Conservation (phyloP, 2,797 vertebrate species). For the Coilia nasus region DNA sequence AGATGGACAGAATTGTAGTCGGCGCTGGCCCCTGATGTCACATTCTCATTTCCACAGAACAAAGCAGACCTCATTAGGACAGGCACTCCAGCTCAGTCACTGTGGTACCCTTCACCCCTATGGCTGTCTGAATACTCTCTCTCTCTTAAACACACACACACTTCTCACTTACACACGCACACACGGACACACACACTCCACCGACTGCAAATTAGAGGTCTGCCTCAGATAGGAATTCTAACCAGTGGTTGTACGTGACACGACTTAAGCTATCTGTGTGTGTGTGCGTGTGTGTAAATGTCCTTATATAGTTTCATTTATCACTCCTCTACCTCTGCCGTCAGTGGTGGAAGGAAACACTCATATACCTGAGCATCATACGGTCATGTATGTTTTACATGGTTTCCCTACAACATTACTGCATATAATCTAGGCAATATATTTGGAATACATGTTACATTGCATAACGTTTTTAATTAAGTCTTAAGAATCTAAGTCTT, state of each 20-base stretch:
- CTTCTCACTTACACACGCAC: not conserved
- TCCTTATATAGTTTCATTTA: not conserved
- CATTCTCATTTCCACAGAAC: not conserved
- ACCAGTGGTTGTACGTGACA: not conserved
- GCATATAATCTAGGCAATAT: too few species aligned
- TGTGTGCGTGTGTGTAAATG: not conserved
- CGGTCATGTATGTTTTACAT: too few species aligned
- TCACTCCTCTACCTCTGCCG: too few species aligned
- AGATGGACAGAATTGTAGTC: not conserved
- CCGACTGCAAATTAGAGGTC: not conserved
- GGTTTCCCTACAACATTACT: too few species aligned
- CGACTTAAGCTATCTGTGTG: not conserved
- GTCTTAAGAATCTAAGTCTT: too few species aligned
- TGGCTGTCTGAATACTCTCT: not conserved
- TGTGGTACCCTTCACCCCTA: not conserved
- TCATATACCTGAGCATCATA: too few species aligned
- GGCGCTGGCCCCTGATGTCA: too few species aligned
- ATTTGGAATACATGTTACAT: too few species aligned
- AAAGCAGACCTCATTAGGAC: not conserved
- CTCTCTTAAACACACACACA: not conserved
- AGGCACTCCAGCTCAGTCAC: not conserved
- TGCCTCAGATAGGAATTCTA: not conserved
- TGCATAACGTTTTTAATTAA: too few species aligned
- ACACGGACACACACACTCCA: too few species aligned
- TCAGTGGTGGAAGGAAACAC: too few species aligned